Evolutionary conservation across 2,113 vertebrate genomes (phyloP), one percentile per base, ranked within the genome.

Genomic region (Mellivora capensis): DNA sequence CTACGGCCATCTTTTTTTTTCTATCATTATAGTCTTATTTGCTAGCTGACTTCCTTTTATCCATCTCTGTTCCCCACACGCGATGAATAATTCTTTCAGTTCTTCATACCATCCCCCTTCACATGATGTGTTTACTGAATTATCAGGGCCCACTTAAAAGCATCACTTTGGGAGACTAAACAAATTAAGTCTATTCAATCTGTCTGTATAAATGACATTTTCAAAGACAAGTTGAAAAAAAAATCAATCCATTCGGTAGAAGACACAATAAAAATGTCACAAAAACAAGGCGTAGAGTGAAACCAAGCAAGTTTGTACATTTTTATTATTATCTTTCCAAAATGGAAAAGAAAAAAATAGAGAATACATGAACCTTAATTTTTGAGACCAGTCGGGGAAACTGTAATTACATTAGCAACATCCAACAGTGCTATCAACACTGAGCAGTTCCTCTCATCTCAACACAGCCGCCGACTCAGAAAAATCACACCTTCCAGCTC

Each of bases 401-500:
- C 79, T 96, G 74, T 97, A 98, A 96, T 97, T 97, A 98, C 62
- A 96, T 94, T 97, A 97, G 90, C 96, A 90, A 91, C 80, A 96
- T 93, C 94, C 96, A 97, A 74, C 77, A 85, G 94, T 91, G 96
- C 95, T 97, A 97, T 89, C 93, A 96, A 93, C 98, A 97, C 34
- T 93, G 72, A 97, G 64, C 89, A 95, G 93, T 98, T 96, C 90
- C 87, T 97, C 96, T 96, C 93, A 80, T 97, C 88, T 97, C 74
- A 93, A 80, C 74, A 81, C 83, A 94, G 74, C 91, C 94, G 83
- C 72, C 39, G 1, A 91, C 96, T 96, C 91, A 93, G 93, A 97
- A 96, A 96, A 97, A 97, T 98, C 97, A 96, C 91, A 97, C 96
- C 96, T 98, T 96, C 69, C 39, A 94, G 69, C 91, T 96, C 96